These are phyloP conservation scores for Ditylenchus weischeri DNA, from an alignment of 2,888 invertebrate species.

Conservation along the genomic window DNA sequence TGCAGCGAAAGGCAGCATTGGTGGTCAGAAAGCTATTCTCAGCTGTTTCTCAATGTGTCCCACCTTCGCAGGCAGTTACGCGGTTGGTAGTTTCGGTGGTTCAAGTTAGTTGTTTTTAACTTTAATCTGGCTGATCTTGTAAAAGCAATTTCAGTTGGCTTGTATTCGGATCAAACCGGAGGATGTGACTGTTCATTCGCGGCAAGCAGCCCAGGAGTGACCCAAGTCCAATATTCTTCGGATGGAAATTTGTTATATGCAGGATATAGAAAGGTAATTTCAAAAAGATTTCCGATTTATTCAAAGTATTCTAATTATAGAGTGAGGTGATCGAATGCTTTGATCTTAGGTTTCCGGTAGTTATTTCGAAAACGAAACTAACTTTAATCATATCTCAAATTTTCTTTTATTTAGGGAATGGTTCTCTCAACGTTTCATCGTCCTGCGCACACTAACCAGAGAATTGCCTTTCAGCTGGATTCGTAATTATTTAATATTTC, in stretches of 20 bases:
- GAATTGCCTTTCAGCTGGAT: conserved; percentile 29
- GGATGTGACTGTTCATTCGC: conserved; percentile 25
- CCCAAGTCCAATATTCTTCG: conserved; percentile 31
- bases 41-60: conserved; percentile 35
- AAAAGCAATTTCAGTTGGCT: conserved; percentile 23
- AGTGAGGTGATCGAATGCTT: conserved; percentile 27
- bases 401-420: not conserved
- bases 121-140: not conserved
- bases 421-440: conserved; percentile 24
- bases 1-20: conserved; percentile 25
- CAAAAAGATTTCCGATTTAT: conserved; percentile 2
- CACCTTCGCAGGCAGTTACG: conserved; percentile 28
- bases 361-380: conserved; percentile 2
- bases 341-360: conserved; percentile 28
- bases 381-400: not conserved
- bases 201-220: conserved; percentile 15
- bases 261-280: conserved; percentile 28
- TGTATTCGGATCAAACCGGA: conserved; percentile 34
- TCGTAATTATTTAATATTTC: not conserved
- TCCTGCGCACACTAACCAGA: conserved; percentile 28
- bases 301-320: conserved; percentile 14
- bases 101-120: conserved; percentile 11
- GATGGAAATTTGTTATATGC: conserved; percentile 32
- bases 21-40: conserved; percentile 34
- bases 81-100: conserved; percentile 24